These are phyloP conservation scores for Potamarius usumacintae DNA, from an alignment of 2,113 vertebrate genomes.

Conservation along the genomic window DNA sequence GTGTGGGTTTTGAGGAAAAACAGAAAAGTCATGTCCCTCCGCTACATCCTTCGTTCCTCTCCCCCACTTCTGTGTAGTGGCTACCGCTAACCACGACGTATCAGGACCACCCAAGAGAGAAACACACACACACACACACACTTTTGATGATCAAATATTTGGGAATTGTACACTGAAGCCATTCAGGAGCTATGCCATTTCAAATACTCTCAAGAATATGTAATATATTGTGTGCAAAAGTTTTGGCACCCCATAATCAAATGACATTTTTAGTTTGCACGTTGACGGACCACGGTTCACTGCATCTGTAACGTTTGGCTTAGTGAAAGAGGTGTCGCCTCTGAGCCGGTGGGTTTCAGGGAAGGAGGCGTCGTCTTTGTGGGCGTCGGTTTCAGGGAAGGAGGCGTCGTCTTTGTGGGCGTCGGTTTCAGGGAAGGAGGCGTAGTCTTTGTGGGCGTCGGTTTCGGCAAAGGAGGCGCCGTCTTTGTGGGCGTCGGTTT, in stretches of 20 bases:
- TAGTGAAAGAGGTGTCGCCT: neutral
- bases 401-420: neutral
- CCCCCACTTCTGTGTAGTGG: neutral
- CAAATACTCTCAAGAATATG: neutral
- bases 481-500: neutral
- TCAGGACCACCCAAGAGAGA: constrained; percentile 9
- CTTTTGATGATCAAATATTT: neutral
- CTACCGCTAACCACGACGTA: neutral
- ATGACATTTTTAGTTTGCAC: too few relatives aligned
- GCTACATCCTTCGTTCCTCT: constrained; percentile 7
- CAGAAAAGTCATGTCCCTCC: neutral
- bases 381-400: neutral
- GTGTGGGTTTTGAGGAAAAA: neutral
- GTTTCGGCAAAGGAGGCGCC: neutral
- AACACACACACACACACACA: neutral
- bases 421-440: too few relatives aligned
- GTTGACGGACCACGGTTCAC: neutral
- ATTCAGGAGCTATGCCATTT: neutral
- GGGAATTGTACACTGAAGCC: neutral
- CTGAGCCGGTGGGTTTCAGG: neutral
- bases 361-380: neutral
- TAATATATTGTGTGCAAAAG: neutral
- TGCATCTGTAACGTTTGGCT: neutral
- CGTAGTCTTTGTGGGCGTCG: neutral
- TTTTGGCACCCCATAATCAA: neutral